These are phyloP conservation scores for Nasua narica DNA, from an alignment of 2,797 vertebrate genomes.

Conservation along the genomic window DNA sequence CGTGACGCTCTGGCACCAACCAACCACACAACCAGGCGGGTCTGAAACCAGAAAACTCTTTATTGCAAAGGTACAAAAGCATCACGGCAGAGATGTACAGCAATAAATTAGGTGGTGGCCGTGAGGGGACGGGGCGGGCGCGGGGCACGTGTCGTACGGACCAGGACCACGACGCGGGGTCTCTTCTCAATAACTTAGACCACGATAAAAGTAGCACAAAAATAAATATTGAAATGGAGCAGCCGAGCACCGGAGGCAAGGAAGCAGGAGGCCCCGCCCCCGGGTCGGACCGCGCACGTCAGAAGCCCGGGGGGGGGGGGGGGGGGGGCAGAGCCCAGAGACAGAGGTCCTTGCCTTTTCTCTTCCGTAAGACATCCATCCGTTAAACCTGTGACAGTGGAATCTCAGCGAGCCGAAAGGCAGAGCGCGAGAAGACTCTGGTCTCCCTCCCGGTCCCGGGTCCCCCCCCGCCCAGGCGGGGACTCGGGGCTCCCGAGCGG, in stretches of 20 bases:
- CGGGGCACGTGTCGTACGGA: conserved; percentile 81
- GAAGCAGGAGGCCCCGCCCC: conserved; percentile 37
- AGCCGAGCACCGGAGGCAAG: conserved; percentile 75
- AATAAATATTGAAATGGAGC: conserved; percentile 97
- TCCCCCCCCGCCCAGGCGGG: neutral
- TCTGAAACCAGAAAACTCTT: conserved; percentile 88
- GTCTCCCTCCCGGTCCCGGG: conserved; percentile 34
- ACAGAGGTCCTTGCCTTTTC: conserved; percentile 52
- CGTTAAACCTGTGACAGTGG: conserved; percentile 74
- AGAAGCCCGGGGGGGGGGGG: conserved; percentile 64
- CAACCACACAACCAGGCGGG: conserved; percentile 56
- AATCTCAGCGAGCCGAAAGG: conserved; percentile 66
- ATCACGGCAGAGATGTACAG: conserved; percentile 89
- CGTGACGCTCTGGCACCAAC: conserved; percentile 10
- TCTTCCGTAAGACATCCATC: conserved; percentile 75
- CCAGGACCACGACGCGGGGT: conserved; percentile 88
- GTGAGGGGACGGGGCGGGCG: conserved; percentile 85
- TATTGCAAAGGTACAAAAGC: conserved; percentile 96
- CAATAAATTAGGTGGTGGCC: conserved; percentile 95
- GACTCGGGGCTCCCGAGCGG: neutral
- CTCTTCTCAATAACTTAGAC: conserved; percentile 96
- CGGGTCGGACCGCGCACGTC: conserved; percentile 69
- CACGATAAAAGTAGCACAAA: conserved; percentile 90
- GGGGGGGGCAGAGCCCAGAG: conserved; percentile 72
- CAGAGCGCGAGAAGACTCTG: neutral